Evolutionary conservation across 2,888 invertebrate species (phyloP).

Genomic region (Spodoptera littoralis): DNA sequence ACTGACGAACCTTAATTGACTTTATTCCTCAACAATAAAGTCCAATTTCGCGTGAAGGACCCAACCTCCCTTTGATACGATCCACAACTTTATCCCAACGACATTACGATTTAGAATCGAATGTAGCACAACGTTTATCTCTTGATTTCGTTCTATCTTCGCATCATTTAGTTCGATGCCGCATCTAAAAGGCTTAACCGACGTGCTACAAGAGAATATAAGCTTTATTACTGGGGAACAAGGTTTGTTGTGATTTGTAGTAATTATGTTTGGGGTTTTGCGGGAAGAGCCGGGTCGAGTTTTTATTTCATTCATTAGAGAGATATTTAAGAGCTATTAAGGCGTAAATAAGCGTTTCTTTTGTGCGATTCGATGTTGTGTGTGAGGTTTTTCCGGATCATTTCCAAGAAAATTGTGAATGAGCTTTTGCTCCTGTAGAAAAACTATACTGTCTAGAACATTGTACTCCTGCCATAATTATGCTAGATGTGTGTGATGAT

Average conservation of each 20-base stretch:
- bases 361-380: conserved; percentile 36
- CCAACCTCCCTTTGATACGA: conserved; percentile 34
- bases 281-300: conserved; percentile 53
- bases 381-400: conserved; percentile 27
- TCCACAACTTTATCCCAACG: conserved; percentile 55
- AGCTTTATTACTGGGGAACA: conserved; percentile 48
- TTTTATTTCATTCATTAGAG: conserved; percentile 76
- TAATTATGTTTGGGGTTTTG: conserved; percentile 47
- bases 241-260: conserved; percentile 46
- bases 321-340: conserved; percentile 74
- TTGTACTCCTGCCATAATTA: too few species aligned
- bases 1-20: conserved; percentile 61
- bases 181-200: conserved; percentile 61
- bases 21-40: conserved; percentile 58
- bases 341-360: conserved; percentile 68
- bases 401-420: conserved; percentile 10
- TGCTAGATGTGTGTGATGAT: too few species aligned
- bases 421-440: too few species aligned
- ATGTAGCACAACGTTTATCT: conserved; percentile 66
- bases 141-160: conserved; percentile 79
- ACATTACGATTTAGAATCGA: conserved; percentile 68
- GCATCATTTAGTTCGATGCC: conserved; percentile 71
- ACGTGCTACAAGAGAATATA: conserved; percentile 38
- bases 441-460: too few species aligned
- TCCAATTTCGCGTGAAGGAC: conserved; percentile 51